These are phyloP conservation scores for Tubulanus polymorphus DNA, from an alignment of 2,888 invertebrate genomes.

Conservation along the genomic window DNA sequence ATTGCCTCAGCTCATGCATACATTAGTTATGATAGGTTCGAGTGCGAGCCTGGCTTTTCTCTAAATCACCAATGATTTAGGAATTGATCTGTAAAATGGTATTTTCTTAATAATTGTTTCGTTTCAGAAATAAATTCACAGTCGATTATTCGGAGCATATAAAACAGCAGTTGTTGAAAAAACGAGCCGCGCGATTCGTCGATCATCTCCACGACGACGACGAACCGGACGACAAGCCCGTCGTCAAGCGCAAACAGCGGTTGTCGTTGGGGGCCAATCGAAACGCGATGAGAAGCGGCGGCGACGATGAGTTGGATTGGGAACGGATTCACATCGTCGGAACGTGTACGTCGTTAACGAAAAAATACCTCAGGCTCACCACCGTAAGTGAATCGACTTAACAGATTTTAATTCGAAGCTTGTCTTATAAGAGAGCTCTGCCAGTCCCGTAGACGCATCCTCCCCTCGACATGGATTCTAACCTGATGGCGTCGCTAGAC, in stretches of 20 bases:
- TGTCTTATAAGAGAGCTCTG: neutral
- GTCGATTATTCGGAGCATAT: constrained; percentile 26
- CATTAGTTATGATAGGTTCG: neutral
- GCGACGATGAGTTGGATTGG: constrained; percentile 73
- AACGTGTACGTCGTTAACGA: constrained; percentile 89
- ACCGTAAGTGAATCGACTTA: constrained; percentile 32
- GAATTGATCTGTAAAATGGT: too few relatives aligned
- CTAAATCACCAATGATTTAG: too few relatives aligned
- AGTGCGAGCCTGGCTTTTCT: too few relatives aligned
- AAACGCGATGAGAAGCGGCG: constrained; percentile 40
- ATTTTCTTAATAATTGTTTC: too few relatives aligned
- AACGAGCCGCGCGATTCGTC: constrained; percentile 82
- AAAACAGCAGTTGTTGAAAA: constrained; percentile 52
- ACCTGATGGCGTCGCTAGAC: too few relatives aligned
- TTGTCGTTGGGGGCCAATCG: neutral
- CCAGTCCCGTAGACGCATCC: too few relatives aligned
- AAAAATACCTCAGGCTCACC: constrained; percentile 91
- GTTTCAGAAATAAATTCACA: neutral
- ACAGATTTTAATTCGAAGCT: neutral
- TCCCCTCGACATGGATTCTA: too few relatives aligned
- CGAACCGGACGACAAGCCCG: constrained; percentile 22
- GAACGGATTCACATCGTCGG: constrained; percentile 85
- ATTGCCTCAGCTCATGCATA: too few relatives aligned
- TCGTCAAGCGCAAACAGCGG: constrained; percentile 6
- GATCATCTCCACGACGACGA: constrained; percentile 33